A percentile compares a stretch with the other conserved stretches of the same genome.
Conservation (phyloP, 2,113 vertebrate species). For the Arizona elegans region DNA sequence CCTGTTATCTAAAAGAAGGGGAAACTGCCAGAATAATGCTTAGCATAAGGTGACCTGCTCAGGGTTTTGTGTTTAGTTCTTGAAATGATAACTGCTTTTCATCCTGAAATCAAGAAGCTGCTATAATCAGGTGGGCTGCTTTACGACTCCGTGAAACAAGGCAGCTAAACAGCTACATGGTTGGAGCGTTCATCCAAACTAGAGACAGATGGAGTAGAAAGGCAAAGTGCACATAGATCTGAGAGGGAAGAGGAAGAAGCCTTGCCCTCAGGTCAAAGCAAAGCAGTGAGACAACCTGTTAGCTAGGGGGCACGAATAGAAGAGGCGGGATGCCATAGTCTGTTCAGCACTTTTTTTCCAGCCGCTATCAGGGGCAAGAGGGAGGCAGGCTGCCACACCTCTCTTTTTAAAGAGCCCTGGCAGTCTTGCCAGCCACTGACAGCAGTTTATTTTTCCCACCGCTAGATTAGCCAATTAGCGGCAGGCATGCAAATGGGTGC, state of each 20-base stretch:
- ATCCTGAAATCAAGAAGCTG: background rate
- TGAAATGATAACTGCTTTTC: background rate
- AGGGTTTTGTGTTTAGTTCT: background rate
- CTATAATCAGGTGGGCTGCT: background rate
- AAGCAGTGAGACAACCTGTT: background rate
- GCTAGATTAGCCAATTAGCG: too few species aligned
- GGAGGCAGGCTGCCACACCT: too few species aligned
- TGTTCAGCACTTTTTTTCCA: too few species aligned
- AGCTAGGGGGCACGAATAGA: too few species aligned
- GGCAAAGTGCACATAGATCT: background rate
- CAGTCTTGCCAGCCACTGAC: too few species aligned
- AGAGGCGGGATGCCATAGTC: too few species aligned
- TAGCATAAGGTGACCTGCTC: background rate
- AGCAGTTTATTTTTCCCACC: too few species aligned
- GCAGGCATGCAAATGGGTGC: too few species aligned
- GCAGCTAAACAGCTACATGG: background rate
- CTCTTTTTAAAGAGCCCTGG: too few species aligned
- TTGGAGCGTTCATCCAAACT: background rate
- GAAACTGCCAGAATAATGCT: background rate
- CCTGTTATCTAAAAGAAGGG: background rate
- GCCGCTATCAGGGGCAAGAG: too few species aligned
- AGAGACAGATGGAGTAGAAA: background rate
- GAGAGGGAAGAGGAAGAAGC: background rate
- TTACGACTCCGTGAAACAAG: background rate
- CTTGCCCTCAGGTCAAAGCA: rapidly evolving